Conservation (phyloP, 2,888 invertebrate genomes). For the Eupsilia transversa region DNA sequence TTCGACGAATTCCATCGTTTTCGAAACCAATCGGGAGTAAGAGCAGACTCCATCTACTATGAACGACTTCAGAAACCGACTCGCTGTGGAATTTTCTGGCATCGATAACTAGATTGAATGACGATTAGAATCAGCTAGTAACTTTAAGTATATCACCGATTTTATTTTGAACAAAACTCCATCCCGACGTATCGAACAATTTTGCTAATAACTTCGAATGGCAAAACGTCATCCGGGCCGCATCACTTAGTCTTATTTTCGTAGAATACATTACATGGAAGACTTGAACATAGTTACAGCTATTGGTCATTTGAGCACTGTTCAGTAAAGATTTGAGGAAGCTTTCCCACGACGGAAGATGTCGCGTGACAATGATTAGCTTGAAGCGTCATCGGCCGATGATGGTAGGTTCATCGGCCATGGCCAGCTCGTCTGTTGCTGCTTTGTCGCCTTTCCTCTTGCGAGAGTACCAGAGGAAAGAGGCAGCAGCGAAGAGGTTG, state of each 20-base stretch:
- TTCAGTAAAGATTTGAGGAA: constrained; percentile 85
- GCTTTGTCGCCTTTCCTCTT: constrained; percentile 96
- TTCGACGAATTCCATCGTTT: constrained; percentile 12
- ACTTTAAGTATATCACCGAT: constrained; percentile 14
- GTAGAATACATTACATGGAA: constrained; percentile 80
- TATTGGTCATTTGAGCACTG: constrained; percentile 89
- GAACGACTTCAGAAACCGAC: constrained; percentile 28
- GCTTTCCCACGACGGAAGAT: constrained; percentile 74
- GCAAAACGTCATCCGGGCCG: constrained; percentile 52
- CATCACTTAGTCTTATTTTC: constrained; percentile 67
- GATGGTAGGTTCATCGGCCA: constrained; percentile 96
- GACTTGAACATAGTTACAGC: constrained; percentile 83
- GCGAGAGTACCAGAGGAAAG: constrained; percentile 95
- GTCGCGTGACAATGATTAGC: constrained; percentile 69
- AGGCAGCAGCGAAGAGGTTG: constrained; percentile 92
- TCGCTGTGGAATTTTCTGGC: constrained; percentile 18
- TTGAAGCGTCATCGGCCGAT: constrained; percentile 92
- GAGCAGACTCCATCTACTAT: constrained; percentile 6
- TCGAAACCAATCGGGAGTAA: constrained; percentile 31
- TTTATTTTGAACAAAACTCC: constrained; percentile 13
- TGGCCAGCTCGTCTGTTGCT: constrained; percentile 94
- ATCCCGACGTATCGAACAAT: constrained; percentile 6
- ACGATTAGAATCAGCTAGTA: constrained; percentile 5
- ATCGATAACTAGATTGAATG: neutral
- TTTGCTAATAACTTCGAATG: constrained; percentile 21